These are phyloP conservation scores for Nephrotoma appendiculata DNA, from an alignment of 2,888 invertebrate genomes.

Conservation along the genomic window DNA sequence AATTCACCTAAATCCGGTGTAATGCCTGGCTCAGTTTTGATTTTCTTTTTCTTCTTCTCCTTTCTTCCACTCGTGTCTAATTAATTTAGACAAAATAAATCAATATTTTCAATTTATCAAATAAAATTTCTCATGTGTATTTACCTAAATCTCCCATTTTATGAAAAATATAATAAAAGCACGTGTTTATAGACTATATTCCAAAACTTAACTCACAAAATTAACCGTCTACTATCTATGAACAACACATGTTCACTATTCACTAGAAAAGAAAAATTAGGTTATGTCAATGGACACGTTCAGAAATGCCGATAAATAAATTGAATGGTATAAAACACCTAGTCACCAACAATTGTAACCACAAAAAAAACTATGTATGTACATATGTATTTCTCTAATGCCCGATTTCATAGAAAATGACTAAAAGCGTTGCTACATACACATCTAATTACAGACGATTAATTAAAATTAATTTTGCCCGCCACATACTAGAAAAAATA, in stretches of 20 bases:
- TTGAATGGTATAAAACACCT: not conserved
- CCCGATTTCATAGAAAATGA: no score
- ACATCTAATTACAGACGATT: no score
- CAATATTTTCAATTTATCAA: no score
- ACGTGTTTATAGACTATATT: not conserved
- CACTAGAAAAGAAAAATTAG: not conserved
- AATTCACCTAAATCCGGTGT: slow-evolving; percentile 45
- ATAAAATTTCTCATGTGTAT: not conserved
- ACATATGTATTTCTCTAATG: no score
- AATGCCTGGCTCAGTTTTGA: slow-evolving; percentile 37
- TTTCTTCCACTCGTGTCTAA: slow-evolving; percentile 13
- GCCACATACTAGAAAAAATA: no score
- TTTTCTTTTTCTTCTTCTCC: slow-evolving; percentile 60
- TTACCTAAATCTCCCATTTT: slow-evolving; percentile 1
- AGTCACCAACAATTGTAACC: not conserved
- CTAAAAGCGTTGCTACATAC: no score
- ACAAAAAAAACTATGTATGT: not conserved
- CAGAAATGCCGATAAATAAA: not conserved
- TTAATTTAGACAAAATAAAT: not conserved
- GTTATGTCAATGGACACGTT: not conserved
- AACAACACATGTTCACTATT: not conserved
- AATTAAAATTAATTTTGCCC: no score
- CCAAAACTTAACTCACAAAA: not conserved
- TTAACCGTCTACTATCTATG: not conserved
- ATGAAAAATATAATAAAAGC: not conserved